Evolutionary conservation across 35 echinoderm and acorn worm genomes (phyloP), one percentile per base, ranked within the genome.

Genomic region (Holothuria glaberrima): DNA sequence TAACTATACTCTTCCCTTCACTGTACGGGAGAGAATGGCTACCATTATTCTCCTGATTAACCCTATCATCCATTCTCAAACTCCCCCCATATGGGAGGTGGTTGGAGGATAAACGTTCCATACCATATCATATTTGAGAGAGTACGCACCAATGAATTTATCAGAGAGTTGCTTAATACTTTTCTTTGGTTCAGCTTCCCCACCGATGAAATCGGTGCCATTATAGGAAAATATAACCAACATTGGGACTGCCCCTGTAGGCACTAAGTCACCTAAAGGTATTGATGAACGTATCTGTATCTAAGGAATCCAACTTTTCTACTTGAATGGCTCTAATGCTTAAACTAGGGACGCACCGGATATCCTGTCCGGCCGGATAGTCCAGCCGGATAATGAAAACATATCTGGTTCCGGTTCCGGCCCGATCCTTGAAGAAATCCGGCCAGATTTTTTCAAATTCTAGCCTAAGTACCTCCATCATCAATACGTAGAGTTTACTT

Each of bases 191-290:
- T 82, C 79, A 9, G 25, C 22, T 26, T 82, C 46, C 30, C 79
- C 92, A 27, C 88, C 92, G 18, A 86, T 70, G 58, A 94, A 82
- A 41, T 93, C 89, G 10, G 71, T 93, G 30, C 86, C 86, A 46
- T 93, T 93, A 32, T 89, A 86, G 22, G 65, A 75, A 9, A 72
- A 29, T 14, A 93, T 44, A 20, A 41, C 41, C 36, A n/a, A n/a
- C n/a, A 21, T 89, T 26, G 16, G 86, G 86, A 26, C 33, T 6
- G 17, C 91, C 86, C 32, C 86, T 30, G 17, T 80, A 19, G 18
- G 34, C 64, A 5, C 34, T 74, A 41, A 92, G 86, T 12, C 80
- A 20, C 26, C 45, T 45, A 26, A 92, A 46, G 17, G 82, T 80
- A 44, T 87, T 86, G 5, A 92, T 26, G 36, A 70, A 92, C 6